phyloP scores from a whole-genome alignment of 2,888 invertebrate genomes.

The Clepsis dumicolana region DNA sequence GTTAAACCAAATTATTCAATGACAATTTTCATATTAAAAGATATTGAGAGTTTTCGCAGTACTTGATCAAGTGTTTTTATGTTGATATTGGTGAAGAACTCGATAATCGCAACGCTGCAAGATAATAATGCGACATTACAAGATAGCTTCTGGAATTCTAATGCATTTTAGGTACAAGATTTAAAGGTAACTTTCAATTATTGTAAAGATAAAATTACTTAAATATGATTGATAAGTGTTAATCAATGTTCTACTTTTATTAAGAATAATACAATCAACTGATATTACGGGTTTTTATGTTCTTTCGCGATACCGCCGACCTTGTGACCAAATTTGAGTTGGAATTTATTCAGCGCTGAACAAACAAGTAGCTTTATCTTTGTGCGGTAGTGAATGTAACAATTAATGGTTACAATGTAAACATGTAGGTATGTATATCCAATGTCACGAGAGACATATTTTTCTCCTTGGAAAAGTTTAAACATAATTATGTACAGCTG shows the following conservation, averaged over 20 bases:
- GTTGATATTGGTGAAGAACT: not conserved
- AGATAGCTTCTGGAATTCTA: conserved; percentile 1
- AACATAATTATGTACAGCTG: not conserved
- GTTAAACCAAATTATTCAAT: no score
- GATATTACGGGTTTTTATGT: not conserved
- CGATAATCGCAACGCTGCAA: not conserved
- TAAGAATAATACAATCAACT: conserved; percentile 2
- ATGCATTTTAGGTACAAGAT: conserved; percentile 1
- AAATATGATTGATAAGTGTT: conserved; percentile 9
- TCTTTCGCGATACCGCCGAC: conserved; percentile 22
- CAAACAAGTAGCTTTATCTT: conserved; percentile 12
- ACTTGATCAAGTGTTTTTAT: not conserved
- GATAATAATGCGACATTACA: conserved; percentile 9
- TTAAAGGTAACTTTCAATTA: conserved; percentile 4
- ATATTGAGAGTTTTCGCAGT: not conserved
- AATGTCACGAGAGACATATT: not conserved
- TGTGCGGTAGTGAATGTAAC: conserved; percentile 6
- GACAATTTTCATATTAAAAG: no score
- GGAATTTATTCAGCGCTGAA: not conserved
- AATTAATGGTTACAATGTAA: conserved; percentile 16
- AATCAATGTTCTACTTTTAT: conserved; percentile 2
- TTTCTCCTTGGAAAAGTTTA: not conserved
- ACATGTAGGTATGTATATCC: no score
- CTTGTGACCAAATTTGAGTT: conserved; percentile 13
- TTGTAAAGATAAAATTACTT: not conserved